Percentiles rank a stretch among this genome's conserved stretches.
phyloP scores from a whole-genome alignment of 2,888 invertebrate genomes.

The Drosophila anceps region DNA sequence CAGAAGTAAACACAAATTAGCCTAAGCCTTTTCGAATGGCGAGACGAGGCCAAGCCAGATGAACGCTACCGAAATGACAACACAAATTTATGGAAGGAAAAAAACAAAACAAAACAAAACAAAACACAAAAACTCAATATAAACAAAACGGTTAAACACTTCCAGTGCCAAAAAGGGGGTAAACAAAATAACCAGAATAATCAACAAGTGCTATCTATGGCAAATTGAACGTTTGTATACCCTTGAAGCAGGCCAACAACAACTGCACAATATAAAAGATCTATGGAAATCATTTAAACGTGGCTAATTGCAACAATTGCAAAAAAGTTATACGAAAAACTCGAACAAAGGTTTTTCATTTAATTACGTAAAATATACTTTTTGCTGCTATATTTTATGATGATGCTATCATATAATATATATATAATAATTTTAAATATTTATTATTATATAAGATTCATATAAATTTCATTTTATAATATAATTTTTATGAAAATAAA shows the following conservation, averaged over 20 bases:
- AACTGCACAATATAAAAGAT: constrained; percentile 16
- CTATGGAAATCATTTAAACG: constrained; percentile 7
- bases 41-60: constrained; percentile 45
- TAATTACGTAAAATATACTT: background rate
- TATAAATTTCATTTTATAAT: too few species aligned
- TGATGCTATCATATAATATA: background rate
- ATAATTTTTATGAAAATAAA: too few species aligned
- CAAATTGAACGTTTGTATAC: constrained; percentile 38
- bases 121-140: constrained; percentile 26
- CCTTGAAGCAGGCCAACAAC: constrained; percentile 25
- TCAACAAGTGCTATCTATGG: constrained; percentile 53
- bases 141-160: constrained; percentile 50
- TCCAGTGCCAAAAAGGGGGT: constrained; percentile 44
- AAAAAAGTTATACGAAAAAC: background rate
- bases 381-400: background rate
- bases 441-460: too few species aligned
- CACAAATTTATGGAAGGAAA: constrained; percentile 35
- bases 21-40: constrained; percentile 50
- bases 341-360: background rate
- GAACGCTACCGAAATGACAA: constrained; percentile 70
- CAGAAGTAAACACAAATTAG: constrained; percentile 61
- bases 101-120: constrained; percentile 29
- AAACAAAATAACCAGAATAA: constrained; percentile 50
- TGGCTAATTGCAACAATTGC: background rate
- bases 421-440: too few species aligned